phyloP scores from a whole-genome alignment of 2,797 vertebrate genomes.

The Nasua narica region DNA sequence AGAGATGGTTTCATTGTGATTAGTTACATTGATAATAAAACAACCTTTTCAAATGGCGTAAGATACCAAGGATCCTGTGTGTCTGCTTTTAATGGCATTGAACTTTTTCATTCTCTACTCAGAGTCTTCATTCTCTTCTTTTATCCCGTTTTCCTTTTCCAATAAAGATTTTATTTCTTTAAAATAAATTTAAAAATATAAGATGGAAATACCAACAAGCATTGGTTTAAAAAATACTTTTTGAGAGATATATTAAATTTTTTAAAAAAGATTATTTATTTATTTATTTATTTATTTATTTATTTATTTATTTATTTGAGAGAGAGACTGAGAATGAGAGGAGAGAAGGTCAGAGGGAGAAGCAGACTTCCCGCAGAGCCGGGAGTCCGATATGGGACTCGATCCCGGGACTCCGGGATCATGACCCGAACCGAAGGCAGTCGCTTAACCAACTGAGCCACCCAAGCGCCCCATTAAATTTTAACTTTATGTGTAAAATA shows the following conservation, averaged over 20 bases:
- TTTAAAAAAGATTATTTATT: too few relatives aligned
- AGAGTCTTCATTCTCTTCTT: slow-evolving; percentile 54
- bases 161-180: slow-evolving; percentile 55
- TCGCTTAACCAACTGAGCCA: too few relatives aligned
- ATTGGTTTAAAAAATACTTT: slow-evolving; percentile 57
- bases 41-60: slow-evolving; percentile 80
- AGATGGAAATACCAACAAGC: slow-evolving; percentile 54
- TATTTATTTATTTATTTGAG: too few relatives aligned
- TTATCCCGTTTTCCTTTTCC: slow-evolving; percentile 49
- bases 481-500: slow-evolving; percentile 38
- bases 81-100: slow-evolving; percentile 79
- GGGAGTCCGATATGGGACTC: too few relatives aligned
- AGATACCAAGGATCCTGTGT: slow-evolving; percentile 73
- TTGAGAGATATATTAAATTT: slow-evolving; percentile 59
- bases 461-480: too few relatives aligned
- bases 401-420: too few relatives aligned
- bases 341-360: too few relatives aligned
- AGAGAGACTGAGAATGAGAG: too few relatives aligned
- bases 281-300: too few relatives aligned
- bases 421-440: too few relatives aligned
- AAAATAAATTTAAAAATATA: slow-evolving; percentile 49
- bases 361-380: too few relatives aligned
- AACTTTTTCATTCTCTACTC: slow-evolving; percentile 74
- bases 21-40: slow-evolving; percentile 86
- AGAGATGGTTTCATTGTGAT: slow-evolving; percentile 85